These are phyloP conservation scores for Bos javanicus DNA, from an alignment of 2,113 vertebrate genomes.

Conservation along the genomic window DNA sequence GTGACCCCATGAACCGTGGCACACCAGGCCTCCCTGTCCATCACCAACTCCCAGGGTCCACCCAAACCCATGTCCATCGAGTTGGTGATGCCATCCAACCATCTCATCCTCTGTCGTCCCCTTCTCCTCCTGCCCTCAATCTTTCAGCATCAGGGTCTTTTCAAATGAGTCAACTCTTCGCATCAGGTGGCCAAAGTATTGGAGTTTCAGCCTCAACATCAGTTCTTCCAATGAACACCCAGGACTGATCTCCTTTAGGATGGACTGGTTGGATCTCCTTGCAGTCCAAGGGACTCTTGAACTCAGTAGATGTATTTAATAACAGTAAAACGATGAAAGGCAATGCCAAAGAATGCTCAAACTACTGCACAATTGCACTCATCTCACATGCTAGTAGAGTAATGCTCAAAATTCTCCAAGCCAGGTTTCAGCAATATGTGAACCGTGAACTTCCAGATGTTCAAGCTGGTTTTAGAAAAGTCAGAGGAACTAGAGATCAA, in stretches of 20 bases:
- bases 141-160: background rate
- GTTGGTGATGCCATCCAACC: background rate
- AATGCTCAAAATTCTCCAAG: no score
- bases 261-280: background rate
- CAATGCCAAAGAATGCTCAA: no score
- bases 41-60: background rate
- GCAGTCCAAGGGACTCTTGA: background rate
- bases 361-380: no score
- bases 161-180: background rate
- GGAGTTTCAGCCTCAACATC: background rate
- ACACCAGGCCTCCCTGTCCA: background rate
- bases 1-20: accelerated
- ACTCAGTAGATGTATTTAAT: background rate
- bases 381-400: no score
- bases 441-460: no score
- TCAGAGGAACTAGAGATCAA: no score
- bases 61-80: background rate
- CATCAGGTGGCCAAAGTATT: background rate
- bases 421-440: no score
- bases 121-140: background rate
- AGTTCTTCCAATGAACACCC: background rate
- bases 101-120: background rate
- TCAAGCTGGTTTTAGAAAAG: no score
- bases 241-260: background rate
- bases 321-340: background rate